Evolutionary conservation across 2,113 vertebrate species (phyloP).

Genomic region (Paradisaea rubra): DNA sequence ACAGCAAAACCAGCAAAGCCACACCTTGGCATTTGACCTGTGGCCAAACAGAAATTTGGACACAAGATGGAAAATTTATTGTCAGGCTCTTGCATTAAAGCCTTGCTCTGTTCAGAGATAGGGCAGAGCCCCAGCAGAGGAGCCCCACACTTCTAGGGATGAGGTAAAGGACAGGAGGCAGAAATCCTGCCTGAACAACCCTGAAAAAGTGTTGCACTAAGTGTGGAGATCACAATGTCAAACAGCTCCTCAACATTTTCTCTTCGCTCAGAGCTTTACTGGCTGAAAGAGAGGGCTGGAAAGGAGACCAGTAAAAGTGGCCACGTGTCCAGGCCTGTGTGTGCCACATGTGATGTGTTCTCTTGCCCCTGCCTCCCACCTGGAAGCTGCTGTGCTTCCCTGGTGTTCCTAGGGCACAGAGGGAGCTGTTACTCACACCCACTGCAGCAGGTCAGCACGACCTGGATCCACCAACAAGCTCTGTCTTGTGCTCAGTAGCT

Average conservation of each 20-base stretch:
- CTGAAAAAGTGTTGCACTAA: background rate
- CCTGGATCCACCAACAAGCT: background rate
- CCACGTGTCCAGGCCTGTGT: background rate
- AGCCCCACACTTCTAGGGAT: background rate
- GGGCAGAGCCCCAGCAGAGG: background rate
- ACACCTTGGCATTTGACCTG: background rate
- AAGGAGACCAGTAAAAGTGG: background rate
- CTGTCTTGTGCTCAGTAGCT: background rate
- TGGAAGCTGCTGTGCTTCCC: background rate
- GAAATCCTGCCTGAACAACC: background rate
- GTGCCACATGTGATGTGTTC: accelerated
- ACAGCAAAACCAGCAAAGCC: background rate
- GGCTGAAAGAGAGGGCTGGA: background rate
- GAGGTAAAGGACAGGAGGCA: background rate
- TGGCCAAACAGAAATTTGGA: background rate
- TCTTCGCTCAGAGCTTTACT: background rate
- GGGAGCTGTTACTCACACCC: background rate
- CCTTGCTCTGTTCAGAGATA: background rate
- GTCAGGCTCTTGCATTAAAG: background rate
- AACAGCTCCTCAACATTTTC: background rate
- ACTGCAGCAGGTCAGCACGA: background rate
- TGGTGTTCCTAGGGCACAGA: background rate
- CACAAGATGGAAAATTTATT: background rate
- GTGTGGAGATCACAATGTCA: background rate
- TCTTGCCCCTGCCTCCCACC: background rate